These are phyloP conservation scores for Spheniscus humboldti DNA, from an alignment of 2,797 vertebrate genomes.

Conservation along the genomic window DNA sequence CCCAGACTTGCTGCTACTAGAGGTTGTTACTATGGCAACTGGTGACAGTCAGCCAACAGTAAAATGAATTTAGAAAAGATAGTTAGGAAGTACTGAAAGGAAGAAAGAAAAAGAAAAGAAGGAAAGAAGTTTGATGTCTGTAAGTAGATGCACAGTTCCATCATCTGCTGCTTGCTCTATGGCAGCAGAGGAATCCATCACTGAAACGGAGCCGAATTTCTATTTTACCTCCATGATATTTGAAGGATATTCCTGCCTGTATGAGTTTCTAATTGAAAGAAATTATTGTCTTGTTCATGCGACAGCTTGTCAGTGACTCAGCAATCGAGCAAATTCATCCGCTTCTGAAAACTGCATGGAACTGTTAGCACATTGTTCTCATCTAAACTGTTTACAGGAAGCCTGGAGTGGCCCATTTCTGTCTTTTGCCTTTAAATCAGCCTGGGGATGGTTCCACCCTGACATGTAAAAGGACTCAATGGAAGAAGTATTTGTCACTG, in stretches of 20 bases:
- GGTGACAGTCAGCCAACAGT: slow-evolving; percentile 49
- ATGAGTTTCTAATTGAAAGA: slow-evolving; percentile 23
- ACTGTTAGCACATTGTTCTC: not conserved
- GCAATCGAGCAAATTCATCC: slow-evolving; percentile 19
- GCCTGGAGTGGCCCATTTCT: slow-evolving; percentile 16
- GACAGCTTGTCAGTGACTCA: slow-evolving; percentile 28
- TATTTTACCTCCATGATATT: not conserved
- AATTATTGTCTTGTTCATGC: not conserved
- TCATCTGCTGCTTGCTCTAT: not conserved
- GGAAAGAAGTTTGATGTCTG: not conserved
- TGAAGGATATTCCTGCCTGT: not conserved
- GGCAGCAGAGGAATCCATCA: not conserved
- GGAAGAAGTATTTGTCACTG: not conserved
- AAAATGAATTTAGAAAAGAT: slow-evolving; percentile 37
- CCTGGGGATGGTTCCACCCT: not conserved
- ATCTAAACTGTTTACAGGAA: slow-evolving; percentile 45
- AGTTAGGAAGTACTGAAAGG: slow-evolving; percentile 21
- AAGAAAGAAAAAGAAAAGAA: slow-evolving; percentile 10
- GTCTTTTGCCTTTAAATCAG: slow-evolving; percentile 41
- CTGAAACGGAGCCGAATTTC: not conserved
- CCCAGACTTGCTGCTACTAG: slow-evolving; percentile 48
- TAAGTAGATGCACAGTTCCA: not conserved
- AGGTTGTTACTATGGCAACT: slow-evolving; percentile 63
- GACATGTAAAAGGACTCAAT: not conserved
- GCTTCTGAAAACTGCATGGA: slow-evolving; percentile 12